Evolutionary conservation across 2,888 invertebrate genomes (phyloP).

Genomic region (Anarsia innoxiella): DNA sequence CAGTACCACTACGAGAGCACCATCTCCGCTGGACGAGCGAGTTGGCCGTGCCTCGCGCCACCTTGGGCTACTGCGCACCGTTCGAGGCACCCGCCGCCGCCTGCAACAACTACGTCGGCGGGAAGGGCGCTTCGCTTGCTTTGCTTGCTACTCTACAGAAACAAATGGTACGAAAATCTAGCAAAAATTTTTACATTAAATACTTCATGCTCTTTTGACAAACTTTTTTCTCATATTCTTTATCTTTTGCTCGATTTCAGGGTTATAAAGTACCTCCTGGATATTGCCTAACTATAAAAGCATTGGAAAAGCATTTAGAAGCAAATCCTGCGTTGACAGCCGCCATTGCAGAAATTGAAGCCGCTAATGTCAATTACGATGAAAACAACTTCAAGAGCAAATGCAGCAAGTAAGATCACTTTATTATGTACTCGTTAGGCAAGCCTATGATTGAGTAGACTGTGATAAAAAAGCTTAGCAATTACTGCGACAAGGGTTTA

Average conservation of each 20-base stretch:
- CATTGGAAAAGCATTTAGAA: conserved; percentile 76
- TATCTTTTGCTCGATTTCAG: conserved; percentile 34
- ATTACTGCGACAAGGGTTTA: too few species aligned
- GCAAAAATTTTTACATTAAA: too few species aligned
- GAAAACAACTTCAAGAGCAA: conserved; percentile 62
- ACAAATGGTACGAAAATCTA: conserved; percentile 54
- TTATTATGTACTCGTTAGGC: too few species aligned
- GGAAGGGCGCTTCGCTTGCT: conserved; percentile 86
- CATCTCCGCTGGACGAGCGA: background rate
- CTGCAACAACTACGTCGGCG: conserved; percentile 79
- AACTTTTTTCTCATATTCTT: too few species aligned
- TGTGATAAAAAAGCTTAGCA: too few species aligned
- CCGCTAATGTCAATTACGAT: conserved; percentile 64
- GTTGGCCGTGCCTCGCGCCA: too few species aligned
- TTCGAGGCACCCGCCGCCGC: conserved; percentile 67
- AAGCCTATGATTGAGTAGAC: too few species aligned
- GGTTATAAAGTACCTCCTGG: conserved; percentile 80
- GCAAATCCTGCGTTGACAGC: conserved; percentile 51
- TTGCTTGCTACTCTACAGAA: conserved; percentile 65
- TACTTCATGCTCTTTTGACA: too few species aligned
- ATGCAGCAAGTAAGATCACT: conserved; percentile 64
- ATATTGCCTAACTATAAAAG: conserved; percentile 79
- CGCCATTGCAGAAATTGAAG: conserved; percentile 67
- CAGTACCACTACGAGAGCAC: background rate
- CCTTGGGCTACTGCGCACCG: conserved; percentile 41